Base-by-base conservation (phyloP, 2,888 invertebrate genomes). In the Dicycla oo region DNA sequence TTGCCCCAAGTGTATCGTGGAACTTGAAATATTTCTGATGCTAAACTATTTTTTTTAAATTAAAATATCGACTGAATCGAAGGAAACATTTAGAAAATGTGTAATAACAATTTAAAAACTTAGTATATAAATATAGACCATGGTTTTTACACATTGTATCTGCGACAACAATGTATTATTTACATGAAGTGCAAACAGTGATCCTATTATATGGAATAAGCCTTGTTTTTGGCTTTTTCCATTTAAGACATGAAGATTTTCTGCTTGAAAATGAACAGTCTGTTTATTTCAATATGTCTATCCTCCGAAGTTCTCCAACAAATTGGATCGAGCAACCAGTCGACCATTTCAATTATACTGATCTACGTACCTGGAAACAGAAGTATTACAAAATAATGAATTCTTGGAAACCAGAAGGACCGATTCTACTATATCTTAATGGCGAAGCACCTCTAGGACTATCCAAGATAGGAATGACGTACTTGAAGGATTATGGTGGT, bases 281-380 rank as follows among this genome's bases (percentile, higher is more conserved):
- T 54, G 40, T 40, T 8, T 10, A 40, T 20, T 57, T 64, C n/a
- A 51, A 64, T 5, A 13, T 11, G 26, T 57, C 74, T n/a, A 8
- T 38, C 57, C 86, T 30, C 53, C 75, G 8, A 86, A 34, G 26
- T n/a, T 1, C 87, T 8, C 67, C 83, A 61, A 89, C 87, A 10
- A 81, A 83, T 74, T 92, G 92, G 92, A 88, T 94, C 10, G 82
- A 88, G 64, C 93, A 93, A 79, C 90, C 90, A 1, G 68, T 94
- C 47, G 93, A 95, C 60, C 92, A 94, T 81, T 94, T 94, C 58
- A 83, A 93, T 76, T 5, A 75, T 1, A 85, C 68, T 18, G 91
- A 93, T 43, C 84, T 74, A 10, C 84, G 90, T 26, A 89, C 85
- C 4, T 95, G 93, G 92, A 88, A 88, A 40, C 93, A 94, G 93